A percentile compares a stretch with the other conserved stretches of the same genome.
Conservation (phyloP, 1,140 invertebrate genomes). For the Diorhabda sublineata region DNA sequence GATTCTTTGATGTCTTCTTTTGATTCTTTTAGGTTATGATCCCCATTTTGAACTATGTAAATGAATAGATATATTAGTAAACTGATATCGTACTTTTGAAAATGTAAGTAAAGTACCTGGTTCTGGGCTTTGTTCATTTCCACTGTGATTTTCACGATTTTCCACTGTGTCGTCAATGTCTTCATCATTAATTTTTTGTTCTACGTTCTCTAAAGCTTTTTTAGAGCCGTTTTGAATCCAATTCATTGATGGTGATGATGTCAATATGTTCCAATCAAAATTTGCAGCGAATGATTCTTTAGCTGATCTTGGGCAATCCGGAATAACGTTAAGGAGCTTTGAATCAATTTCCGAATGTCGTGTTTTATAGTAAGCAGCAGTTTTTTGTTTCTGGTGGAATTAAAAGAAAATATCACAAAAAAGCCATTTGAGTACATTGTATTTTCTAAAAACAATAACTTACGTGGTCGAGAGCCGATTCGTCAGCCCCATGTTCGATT, state of each 20-base stretch:
- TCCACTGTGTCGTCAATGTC: constrained; percentile 20
- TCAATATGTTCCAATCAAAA: constrained; percentile 70
- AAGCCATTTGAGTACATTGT: background rate
- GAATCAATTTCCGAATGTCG: constrained; percentile 71
- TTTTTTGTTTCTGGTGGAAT: constrained; percentile 68
- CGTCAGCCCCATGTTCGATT: constrained; percentile 70
- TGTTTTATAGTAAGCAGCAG: constrained; percentile 71
- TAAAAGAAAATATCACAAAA: constrained; percentile 36
- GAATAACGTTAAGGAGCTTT: constrained; percentile 62
- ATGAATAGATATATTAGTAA: too few species aligned
- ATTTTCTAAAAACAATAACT: constrained; percentile 38
- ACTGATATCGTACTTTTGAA: too few species aligned
- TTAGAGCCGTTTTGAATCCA: constrained; percentile 49
- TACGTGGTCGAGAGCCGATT: constrained; percentile 77
- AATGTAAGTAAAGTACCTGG: too few species aligned
- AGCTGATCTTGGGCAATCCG: constrained; percentile 73
- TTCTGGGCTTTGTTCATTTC: background rate
- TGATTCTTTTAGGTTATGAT: too few species aligned
- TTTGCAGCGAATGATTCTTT: constrained; percentile 60
- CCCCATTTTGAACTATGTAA: too few species aligned
- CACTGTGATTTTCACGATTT: constrained; percentile 22
- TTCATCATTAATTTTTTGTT: constrained; percentile 23
- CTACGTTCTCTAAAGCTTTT: constrained; percentile 27
- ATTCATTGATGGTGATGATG: constrained; percentile 49
- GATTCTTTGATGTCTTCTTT: constrained; percentile 19